Conservation (phyloP, 2,113 vertebrate species). For the Brachypodius melanocephalos region DNA sequence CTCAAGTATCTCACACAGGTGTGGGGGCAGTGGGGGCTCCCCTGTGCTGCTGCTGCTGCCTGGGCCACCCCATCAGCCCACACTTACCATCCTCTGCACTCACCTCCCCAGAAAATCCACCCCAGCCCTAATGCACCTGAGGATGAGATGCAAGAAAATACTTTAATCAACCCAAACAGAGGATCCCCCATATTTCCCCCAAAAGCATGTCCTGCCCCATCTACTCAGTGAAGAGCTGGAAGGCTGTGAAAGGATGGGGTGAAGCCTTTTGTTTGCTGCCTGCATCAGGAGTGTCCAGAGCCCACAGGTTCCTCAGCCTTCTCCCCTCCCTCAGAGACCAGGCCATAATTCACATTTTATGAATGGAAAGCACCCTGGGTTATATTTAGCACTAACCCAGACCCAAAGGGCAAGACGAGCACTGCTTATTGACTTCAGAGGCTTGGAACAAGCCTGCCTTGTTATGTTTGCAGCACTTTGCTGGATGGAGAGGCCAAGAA, state of each 20-base stretch:
- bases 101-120: neutral
- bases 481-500: slow-evolving; percentile 4
- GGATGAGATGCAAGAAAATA: neutral
- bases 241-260: neutral
- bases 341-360: neutral
- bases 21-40: neutral
- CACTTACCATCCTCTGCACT: neutral
- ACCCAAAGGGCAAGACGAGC: neutral
- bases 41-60: neutral
- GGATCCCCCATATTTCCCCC: neutral
- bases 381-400: slow-evolving; percentile 29
- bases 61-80: neutral
- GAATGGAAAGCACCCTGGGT: slow-evolving; percentile 12
- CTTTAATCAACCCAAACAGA: neutral
- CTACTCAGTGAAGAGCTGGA: neutral
- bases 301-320: fast-evolving
- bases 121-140: fast-evolving
- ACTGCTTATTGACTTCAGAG: slow-evolving; percentile 2
- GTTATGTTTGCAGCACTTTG: slow-evolving; percentile 11
- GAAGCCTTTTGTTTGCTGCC: neutral
- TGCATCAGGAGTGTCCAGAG: neutral
- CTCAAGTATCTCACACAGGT: fast-evolving
- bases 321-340: neutral
- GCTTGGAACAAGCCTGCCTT: slow-evolving; percentile 24
- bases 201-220: neutral